These are phyloP conservation scores for Lycocorax pyrrhopterus DNA, from an alignment of 2,113 vertebrate genomes.

Conservation along the genomic window DNA sequence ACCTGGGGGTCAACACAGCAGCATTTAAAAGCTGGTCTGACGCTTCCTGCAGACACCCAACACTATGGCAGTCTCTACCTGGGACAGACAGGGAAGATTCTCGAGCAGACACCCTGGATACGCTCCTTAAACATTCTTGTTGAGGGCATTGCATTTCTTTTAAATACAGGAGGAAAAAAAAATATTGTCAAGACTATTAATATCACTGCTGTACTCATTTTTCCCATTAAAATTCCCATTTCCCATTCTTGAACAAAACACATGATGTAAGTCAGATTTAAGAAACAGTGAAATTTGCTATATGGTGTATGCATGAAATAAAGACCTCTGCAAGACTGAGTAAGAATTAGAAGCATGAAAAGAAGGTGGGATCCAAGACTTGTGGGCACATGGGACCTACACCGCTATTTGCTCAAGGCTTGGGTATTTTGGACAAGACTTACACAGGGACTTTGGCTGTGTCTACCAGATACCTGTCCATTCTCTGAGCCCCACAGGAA, in stretches of 20 bases:
- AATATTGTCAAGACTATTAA: neutral
- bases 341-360: neutral
- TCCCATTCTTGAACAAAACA: neutral
- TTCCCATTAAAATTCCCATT: neutral
- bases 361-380: neutral
- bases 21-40: neutral
- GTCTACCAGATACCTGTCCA: neutral
- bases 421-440: neutral
- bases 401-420: rapidly evolving
- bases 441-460: neutral
- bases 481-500: neutral
- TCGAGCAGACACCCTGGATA: neutral
- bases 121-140: neutral
- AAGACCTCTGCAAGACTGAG: neutral
- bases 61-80: neutral
- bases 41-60: neutral
- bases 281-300: neutral
- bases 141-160: neutral
- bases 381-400: neutral
- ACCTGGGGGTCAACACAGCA: neutral
- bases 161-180: neutral
- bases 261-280: conserved; percentile 17
- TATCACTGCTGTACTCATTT: neutral
- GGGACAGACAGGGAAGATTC: neutral
- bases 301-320: neutral